Evolutionary conservation across 2,888 invertebrate genomes (phyloP), one percentile per base, ranked within the genome.

Genomic region (Plagiodera versicolora): DNA sequence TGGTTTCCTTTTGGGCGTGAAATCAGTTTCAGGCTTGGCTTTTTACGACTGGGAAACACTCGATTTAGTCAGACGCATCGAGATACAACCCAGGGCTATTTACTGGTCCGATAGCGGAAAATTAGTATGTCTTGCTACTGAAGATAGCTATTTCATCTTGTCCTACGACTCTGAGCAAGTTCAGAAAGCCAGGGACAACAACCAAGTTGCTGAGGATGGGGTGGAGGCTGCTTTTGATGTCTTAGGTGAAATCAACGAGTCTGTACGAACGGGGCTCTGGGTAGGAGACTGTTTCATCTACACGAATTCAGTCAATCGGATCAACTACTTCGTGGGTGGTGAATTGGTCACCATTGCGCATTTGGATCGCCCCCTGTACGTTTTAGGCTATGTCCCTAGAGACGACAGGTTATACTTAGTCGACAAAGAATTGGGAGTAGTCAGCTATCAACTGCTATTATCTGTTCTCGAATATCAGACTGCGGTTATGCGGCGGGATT

Each of bases 271-370:
- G 0, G 98, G 97, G 3, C 80, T 95, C 11, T 98, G 98, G 98
- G 94, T 98, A 10, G 98, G 99, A 3, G 99, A 99, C 80, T 99
- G 99, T 78, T 99, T 99, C 80, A 98, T 99, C 72, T 99, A 99
- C 82, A 99, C 99, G 0, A 99, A 99, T 81, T 90, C 93, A 28
- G 91, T 97, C 1, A 98, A 99, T 81, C 87, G 98, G 63, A 91
- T 99, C 67, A 98, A 98, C 80, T 99, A 99, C 80, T 99, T 97
- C 77, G 99, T 99, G 16, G 99, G 99, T 24, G 99, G 99, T 16
- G 99, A 99, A 83, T 92, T 99, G 64, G 98, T 99, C 1, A 99
- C 98, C 0, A 90, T 99, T 64, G 95, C 98, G 0, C 99, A 99
- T 81, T 84, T 98, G 63, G 99, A 99, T 80, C 89, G 95, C 76